phyloP scores from a whole-genome alignment of 2,113 vertebrate genomes.

The Tamias sibiricus region DNA sequence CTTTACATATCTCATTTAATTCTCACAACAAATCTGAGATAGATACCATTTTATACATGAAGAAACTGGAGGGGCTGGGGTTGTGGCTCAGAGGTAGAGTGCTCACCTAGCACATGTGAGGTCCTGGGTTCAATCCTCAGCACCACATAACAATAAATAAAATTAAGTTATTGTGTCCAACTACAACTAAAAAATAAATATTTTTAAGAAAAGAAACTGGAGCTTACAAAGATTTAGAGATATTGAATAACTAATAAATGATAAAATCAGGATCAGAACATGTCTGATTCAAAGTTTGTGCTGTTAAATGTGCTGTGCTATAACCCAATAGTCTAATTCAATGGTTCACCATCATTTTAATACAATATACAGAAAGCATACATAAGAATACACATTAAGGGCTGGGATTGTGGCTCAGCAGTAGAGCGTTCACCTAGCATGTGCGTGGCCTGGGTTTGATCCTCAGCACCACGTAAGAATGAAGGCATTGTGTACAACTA shows the following conservation, averaged over 20 bases:
- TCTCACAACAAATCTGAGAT: neutral
- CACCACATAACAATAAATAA: no score
- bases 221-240: slow-evolving; percentile 14
- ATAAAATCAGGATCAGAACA: slow-evolving; percentile 14
- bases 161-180: no score
- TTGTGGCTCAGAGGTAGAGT: no score
- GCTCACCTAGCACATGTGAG: no score
- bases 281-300: slow-evolving; percentile 7
- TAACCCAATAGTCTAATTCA: neutral
- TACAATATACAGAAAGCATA: neutral
- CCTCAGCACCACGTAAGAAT: no score
- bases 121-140: no score
- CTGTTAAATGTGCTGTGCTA: neutral
- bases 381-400: neutral
- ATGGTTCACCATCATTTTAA: neutral
- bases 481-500: no score
- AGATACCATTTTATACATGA: neutral
- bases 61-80: neutral
- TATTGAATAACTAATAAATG: neutral
- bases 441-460: no score
- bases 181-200: no score
- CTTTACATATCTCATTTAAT: slow-evolving; percentile 6
- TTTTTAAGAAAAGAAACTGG: neutral
- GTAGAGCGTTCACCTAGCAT: no score
- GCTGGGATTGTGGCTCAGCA: no score